Conservation (phyloP, 2,797 vertebrate species). For the Pampus argenteus region DNA sequence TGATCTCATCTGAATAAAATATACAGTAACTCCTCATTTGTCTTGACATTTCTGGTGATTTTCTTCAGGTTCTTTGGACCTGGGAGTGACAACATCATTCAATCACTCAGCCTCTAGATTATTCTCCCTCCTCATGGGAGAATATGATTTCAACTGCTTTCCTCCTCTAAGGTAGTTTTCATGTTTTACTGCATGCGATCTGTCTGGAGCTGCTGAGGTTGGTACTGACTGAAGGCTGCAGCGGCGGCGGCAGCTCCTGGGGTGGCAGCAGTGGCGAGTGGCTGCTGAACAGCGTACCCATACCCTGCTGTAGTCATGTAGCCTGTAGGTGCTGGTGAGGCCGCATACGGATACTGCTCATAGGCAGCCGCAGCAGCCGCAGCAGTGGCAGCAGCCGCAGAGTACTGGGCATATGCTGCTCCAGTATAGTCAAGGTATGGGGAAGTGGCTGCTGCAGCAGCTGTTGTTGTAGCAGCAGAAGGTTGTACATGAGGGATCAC, state of each 20-base stretch:
- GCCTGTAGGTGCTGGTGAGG: constrained; percentile 91
- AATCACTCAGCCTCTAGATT: constrained; percentile 37
- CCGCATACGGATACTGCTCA: constrained; percentile 96
- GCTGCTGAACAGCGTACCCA: constrained; percentile 94
- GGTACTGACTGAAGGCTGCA: constrained; percentile 91
- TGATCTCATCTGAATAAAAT: constrained; percentile 71
- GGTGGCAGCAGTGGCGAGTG: constrained; percentile 90
- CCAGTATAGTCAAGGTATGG: constrained; percentile 97
- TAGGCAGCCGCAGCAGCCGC: constrained; percentile 91
- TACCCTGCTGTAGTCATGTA: constrained; percentile 95
- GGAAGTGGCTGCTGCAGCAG: constrained; percentile 87
- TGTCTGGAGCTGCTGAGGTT: constrained; percentile 94
- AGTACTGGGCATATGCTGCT: constrained; percentile 95
- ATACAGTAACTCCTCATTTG: constrained; percentile 56
- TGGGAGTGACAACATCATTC: constrained; percentile 61
- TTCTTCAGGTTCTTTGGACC: constrained; percentile 72
- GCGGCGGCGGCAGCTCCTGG: constrained; percentile 88
- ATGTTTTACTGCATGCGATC: constrained; percentile 93
- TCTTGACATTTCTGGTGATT: constrained; percentile 53
- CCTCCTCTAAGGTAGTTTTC: constrained; percentile 44
- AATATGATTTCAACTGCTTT: constrained; percentile 14
- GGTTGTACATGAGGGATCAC: constrained; percentile 94
- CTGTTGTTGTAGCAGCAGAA: constrained; percentile 85
- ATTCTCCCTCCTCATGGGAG: constrained; percentile 17
- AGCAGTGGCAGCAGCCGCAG: constrained; percentile 84